Percentiles rank a stretch among this genome's conserved stretches.
phyloP scores from a whole-genome alignment of 2,113 vertebrate genomes.

The Erythrocercus mccallii region DNA sequence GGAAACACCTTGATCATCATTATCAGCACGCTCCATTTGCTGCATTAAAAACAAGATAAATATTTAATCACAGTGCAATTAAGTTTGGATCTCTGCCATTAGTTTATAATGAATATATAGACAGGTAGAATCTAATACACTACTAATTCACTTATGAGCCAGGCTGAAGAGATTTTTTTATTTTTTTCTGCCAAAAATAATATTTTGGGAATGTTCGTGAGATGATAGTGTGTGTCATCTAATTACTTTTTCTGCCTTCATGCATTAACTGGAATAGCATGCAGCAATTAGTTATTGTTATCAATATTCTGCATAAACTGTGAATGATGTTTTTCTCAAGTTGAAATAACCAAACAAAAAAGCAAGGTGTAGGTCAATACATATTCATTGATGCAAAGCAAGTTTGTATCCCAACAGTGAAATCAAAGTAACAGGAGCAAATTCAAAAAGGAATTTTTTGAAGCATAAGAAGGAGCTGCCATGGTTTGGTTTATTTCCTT shows the following conservation, averaged over 20 bases:
- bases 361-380: background rate
- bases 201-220: background rate
- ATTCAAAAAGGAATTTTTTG: background rate
- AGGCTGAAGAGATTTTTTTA: background rate
- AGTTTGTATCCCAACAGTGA: background rate
- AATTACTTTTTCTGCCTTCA: background rate
- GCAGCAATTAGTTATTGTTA: background rate
- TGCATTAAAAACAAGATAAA: slow-evolving; percentile 66
- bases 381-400: background rate
- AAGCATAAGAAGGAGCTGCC: background rate
- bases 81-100: slow-evolving; percentile 52
- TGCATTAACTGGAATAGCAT: background rate
- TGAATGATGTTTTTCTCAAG: background rate
- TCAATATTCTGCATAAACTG: background rate
- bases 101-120: slow-evolving; percentile 40
- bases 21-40: slow-evolving; percentile 56
- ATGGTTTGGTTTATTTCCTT: background rate
- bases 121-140: slow-evolving; percentile 18
- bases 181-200: background rate
- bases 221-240: background rate
- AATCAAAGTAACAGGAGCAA: background rate
- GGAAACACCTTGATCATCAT: slow-evolving; percentile 44
- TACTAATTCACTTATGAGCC: background rate
- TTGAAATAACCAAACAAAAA: background rate
- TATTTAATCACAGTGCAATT: slow-evolving; percentile 61